Evolutionary conservation across 1,140 invertebrate species (phyloP).

Genomic region (Aleiodes sp.): DNA sequence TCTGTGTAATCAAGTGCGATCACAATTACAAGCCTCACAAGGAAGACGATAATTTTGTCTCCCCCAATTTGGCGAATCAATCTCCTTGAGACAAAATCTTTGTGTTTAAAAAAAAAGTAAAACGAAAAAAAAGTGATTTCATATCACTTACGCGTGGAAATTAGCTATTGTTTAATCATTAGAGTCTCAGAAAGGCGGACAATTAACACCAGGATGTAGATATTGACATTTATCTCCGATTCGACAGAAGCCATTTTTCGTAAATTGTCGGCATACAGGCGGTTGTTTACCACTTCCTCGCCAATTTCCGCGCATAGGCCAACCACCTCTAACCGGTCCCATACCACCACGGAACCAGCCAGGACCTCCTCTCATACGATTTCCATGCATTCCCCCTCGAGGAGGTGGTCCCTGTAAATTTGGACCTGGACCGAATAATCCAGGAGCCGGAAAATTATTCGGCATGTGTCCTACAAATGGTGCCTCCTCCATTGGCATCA

Average conservation of each 20-base stretch:
- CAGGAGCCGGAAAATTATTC: conserved; percentile 55
- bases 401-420: conserved; percentile 61
- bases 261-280: conserved; percentile 77
- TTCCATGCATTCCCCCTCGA: conserved; percentile 46
- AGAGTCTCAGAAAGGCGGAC: conserved; percentile 61
- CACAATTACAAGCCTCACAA: not conserved
- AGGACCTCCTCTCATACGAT: conserved; percentile 64
- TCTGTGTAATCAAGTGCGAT: no score
- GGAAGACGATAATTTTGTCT: not conserved
- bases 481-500: conserved; percentile 57
- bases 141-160: conserved; percentile 26
- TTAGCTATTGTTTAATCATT: conserved; percentile 27
- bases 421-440: conserved; percentile 50
- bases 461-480: conserved; percentile 49
- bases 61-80: not conserved
- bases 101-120: not conserved
- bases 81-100: not conserved
- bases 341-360: not conserved
- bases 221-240: conserved; percentile 81
- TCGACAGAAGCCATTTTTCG: conserved; percentile 78
- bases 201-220: conserved; percentile 77
- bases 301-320: conserved; percentile 63
- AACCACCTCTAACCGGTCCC: conserved; percentile 61
- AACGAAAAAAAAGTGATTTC: not conserved
- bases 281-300: conserved; percentile 63